These are phyloP conservation scores for Drosophila formosana DNA, from an alignment of 2,888 invertebrate genomes.

Conservation along the genomic window DNA sequence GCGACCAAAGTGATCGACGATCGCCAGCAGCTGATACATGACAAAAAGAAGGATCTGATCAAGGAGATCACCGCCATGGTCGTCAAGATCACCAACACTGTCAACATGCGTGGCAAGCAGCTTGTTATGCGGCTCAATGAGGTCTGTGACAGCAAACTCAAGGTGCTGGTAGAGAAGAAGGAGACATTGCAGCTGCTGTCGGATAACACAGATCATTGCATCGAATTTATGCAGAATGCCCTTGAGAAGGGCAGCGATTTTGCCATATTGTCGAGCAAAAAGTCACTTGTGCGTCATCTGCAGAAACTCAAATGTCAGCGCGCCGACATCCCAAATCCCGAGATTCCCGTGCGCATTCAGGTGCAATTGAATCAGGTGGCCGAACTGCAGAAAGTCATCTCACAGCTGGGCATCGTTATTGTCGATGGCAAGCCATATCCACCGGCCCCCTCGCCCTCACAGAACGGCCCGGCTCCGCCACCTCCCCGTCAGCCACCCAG, in stretches of 20 bases:
- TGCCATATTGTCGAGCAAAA: slow-evolving; percentile 93
- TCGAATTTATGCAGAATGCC: slow-evolving; percentile 92
- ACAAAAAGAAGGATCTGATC: slow-evolving; percentile 93
- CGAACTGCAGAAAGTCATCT: slow-evolving; percentile 92
- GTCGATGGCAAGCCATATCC: slow-evolving; percentile 93
- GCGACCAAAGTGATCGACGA: slow-evolving; percentile 91
- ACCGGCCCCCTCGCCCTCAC: slow-evolving; percentile 79
- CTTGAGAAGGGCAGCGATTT: slow-evolving; percentile 93
- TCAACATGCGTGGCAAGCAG: slow-evolving; percentile 93
- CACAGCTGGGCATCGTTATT: slow-evolving; percentile 92
- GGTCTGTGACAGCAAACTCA: slow-evolving; percentile 90
- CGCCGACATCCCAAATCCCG: slow-evolving; percentile 95
- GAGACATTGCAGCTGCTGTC: slow-evolving; percentile 92
- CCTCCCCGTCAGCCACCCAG: slow-evolving; percentile 84
- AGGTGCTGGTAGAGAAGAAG: slow-evolving; percentile 93
- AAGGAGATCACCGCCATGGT: slow-evolving; percentile 95
- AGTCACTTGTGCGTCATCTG: slow-evolving; percentile 90
- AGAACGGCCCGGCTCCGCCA: slow-evolving; percentile 80
- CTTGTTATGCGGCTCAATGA: slow-evolving; percentile 92
- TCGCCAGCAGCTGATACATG: slow-evolving; percentile 92
- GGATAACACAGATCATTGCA: slow-evolving; percentile 94
- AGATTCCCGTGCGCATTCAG: slow-evolving; percentile 93
- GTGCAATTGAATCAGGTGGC: slow-evolving; percentile 92
- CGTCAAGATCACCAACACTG: slow-evolving; percentile 93
- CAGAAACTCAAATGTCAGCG: slow-evolving; percentile 93